These are phyloP conservation scores for Clupea harengus DNA, from an alignment of 2,113 vertebrate genomes.

Conservation along the genomic window DNA sequence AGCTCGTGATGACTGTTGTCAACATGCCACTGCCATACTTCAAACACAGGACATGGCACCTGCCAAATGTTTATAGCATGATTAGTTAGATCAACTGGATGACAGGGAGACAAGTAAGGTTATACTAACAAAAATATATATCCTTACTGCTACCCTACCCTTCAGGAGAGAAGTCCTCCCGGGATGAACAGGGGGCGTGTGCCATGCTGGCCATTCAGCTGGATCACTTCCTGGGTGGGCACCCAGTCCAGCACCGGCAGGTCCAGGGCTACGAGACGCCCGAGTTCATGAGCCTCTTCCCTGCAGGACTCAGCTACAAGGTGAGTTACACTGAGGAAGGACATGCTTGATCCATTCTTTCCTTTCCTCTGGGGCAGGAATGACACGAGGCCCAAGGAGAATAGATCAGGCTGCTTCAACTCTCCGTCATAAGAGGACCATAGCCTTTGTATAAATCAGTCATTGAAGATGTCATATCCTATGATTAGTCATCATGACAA, in stretches of 20 bases:
- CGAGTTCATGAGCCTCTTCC: slow-evolving; percentile 85
- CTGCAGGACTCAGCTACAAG: slow-evolving; percentile 86
- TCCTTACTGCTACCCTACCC: neutral
- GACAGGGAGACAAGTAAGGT: neutral
- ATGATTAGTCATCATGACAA: too few species aligned
- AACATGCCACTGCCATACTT: too few species aligned
- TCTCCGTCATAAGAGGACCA: too few species aligned
- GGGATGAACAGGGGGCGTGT: slow-evolving; percentile 83
- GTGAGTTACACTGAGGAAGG: slow-evolving; percentile 59
- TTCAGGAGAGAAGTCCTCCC: slow-evolving; percentile 79
- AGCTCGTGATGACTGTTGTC: too few species aligned
- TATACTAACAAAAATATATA: neutral
- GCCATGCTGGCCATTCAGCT: slow-evolving; percentile 86
- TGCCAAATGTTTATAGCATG: too few species aligned
- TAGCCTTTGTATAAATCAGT: neutral
- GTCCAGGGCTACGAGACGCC: slow-evolving; percentile 82
- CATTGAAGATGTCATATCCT: neutral
- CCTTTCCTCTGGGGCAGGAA: neutral
- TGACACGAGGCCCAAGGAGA: neutral
- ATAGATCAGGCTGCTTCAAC: too few species aligned
- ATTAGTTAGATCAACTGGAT: too few species aligned
- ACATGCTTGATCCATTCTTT: neutral
- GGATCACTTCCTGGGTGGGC: slow-evolving; percentile 82
- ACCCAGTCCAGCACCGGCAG: slow-evolving; percentile 81
- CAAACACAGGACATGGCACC: too few species aligned